phyloP scores from a whole-genome alignment of 2,888 invertebrate species.

The Patella pellucida region DNA sequence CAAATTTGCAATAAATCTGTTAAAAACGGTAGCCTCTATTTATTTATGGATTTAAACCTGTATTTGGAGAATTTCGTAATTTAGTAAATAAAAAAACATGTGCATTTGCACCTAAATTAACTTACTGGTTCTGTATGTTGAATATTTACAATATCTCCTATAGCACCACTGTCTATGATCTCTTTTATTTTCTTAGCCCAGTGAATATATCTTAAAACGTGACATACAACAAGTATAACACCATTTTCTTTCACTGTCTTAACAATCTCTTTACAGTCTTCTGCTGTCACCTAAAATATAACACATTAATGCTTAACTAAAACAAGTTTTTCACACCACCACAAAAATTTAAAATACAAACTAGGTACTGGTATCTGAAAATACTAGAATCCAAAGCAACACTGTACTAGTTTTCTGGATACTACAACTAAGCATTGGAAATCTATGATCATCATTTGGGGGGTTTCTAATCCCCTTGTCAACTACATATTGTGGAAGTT shows the following conservation, averaged over 20 bases:
- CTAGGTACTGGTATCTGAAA: too few relatives aligned
- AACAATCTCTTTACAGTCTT: constrained; percentile 71
- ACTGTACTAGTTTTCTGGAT: too few relatives aligned
- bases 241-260: constrained; percentile 63
- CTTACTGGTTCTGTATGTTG: constrained; percentile 71
- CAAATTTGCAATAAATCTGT: too few relatives aligned
- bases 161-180: constrained; percentile 68
- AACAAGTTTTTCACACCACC: neutral
- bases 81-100: neutral
- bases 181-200: constrained; percentile 68
- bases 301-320: neutral
- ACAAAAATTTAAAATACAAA: neutral
- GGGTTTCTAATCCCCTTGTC: too few relatives aligned
- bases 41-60: too few relatives aligned
- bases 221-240: constrained; percentile 71
- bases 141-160: constrained; percentile 72
- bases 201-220: constrained; percentile 71
- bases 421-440: too few relatives aligned
- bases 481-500: too few relatives aligned
- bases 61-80: too few relatives aligned
- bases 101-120: constrained; percentile 15
- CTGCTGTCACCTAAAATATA: constrained; percentile 60
- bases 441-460: too few relatives aligned
- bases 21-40: too few relatives aligned
- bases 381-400: too few relatives aligned